Evolutionary conservation across 2,113 vertebrate species (phyloP), one percentile per base, ranked within the genome.

Genomic region (Echinops telfairi): DNA sequence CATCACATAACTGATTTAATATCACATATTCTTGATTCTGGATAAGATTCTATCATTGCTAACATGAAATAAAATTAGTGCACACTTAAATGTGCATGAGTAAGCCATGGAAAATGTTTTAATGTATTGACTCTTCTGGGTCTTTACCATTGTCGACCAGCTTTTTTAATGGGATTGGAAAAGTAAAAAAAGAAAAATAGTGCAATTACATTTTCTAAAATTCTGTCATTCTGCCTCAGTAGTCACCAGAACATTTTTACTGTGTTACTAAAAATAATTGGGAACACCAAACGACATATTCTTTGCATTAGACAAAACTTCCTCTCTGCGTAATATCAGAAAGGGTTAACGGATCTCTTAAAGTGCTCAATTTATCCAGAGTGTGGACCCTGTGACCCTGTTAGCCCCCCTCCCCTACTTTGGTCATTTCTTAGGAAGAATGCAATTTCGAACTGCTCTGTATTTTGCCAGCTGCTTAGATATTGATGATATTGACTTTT

Each of bases 401-500:
- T 81, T n/a, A 89, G 79, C 27, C 62, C 31, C n/a, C n/a, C n/a
- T n/a, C n/a, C n/a, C 2, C 64, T 11, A 5, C 38, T 86, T 73
- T 93, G 43, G 88, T 86, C 86, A 94, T 96, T 94, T 93, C 90
- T 93, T 92, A 75, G 68, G 70, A 90, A 77, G 83, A 95, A 86
- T 94, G 38, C 62, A 90, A 95, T 96, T 96, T 88, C 90, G 80
- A 90, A 71, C 20, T 68, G 40, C 33, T 57, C 4, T 33, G 71
- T 82, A 81, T 95, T 92, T 40, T 95, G 57, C 66, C 71, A 92
- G 93, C 71, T 95, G 80, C 86, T 92, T 92, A 78, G 85, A 91
- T 95, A 94, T 95, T 36, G 77, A 90, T 92, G 94, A 88, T 95
- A 95, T 33, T 96, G 96, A 96, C 95, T 96, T 94, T 86, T 78